These are phyloP conservation scores for Sepioteuthis lessoniana DNA, from an alignment of 2,888 invertebrate genomes.

Conservation along the genomic window DNA sequence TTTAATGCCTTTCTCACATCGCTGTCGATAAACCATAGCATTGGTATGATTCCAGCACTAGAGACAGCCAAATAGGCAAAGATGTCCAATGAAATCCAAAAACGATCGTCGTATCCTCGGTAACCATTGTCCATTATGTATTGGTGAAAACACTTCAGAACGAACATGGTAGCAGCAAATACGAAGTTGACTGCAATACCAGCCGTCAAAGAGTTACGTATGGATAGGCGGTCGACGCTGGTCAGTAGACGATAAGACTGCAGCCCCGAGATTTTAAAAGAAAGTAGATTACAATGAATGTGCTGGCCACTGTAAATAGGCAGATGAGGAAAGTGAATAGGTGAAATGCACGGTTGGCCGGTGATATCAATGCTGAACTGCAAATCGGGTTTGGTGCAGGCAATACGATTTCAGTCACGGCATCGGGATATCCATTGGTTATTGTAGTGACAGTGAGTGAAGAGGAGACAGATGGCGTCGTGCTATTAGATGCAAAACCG, in stretches of 20 bases:
- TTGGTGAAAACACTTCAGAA: constrained; percentile 39
- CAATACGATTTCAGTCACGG: not conserved
- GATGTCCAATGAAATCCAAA: not conserved
- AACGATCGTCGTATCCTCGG: not conserved
- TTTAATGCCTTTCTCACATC: not conserved
- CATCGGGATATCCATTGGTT: not conserved
- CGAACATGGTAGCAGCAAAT: constrained; percentile 25
- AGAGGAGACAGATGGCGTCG: not conserved
- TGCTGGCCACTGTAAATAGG: not conserved
- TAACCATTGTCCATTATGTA: not conserved
- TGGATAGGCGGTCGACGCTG: not conserved
- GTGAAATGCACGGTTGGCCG: not conserved
- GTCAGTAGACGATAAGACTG: constrained; percentile 2
- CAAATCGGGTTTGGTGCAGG: not conserved
- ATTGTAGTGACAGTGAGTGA: not conserved
- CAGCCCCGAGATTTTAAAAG: constrained; percentile 8
- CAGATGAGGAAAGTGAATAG: not conserved
- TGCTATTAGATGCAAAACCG: not conserved
- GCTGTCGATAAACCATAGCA: not conserved
- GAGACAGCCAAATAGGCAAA: constrained; percentile 24
- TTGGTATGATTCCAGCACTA: constrained; percentile 37
- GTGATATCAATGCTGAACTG: not conserved
- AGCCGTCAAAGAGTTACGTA: constrained; percentile 34
- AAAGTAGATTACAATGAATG: not conserved
- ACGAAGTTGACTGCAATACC: not conserved